Evolutionary conservation across 2,113 vertebrate genomes (phyloP).

Genomic region (Thalassoma bifasciatum): DNA sequence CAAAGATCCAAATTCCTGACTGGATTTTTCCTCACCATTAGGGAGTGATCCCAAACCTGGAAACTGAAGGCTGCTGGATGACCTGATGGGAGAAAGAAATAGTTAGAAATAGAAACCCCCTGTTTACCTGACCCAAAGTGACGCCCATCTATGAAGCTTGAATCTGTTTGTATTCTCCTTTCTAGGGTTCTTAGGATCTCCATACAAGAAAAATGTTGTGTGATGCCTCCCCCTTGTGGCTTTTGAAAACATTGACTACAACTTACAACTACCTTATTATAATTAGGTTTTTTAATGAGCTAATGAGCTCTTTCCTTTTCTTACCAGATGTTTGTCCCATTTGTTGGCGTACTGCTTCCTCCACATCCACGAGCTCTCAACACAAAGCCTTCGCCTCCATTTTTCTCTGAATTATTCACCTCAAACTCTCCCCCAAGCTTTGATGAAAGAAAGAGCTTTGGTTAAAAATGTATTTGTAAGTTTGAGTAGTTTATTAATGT

Average conservation of each 20-base stretch:
- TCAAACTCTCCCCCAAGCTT: constrained; percentile 59
- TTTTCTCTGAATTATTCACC: constrained; percentile 21
- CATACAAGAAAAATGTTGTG: not conserved
- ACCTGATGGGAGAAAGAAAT: constrained; percentile 39
- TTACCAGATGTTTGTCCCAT: constrained; percentile 54
- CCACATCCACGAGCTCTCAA: constrained; percentile 66
- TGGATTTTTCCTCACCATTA: constrained; percentile 31
- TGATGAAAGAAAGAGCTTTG: not conserved
- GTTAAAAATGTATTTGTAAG: not conserved
- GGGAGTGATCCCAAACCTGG: constrained; percentile 9
- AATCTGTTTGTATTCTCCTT: too few relatives aligned
- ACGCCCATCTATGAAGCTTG: too few relatives aligned
- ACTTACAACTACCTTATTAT: not conserved
- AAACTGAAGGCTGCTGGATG: constrained; percentile 42
- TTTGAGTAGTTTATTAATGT: not conserved
- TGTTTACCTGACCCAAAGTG: too few relatives aligned
- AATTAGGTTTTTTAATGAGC: not conserved
- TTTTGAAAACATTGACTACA: not conserved
- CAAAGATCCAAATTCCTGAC: not conserved
- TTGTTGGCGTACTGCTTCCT: constrained; percentile 5
- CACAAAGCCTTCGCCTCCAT: constrained; percentile 10
- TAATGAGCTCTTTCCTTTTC: not conserved
- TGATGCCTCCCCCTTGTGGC: not conserved
- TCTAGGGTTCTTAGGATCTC: too few relatives aligned
- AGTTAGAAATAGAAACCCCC: too few relatives aligned